phyloP scores from a whole-genome alignment of 2,888 invertebrate species.

The Apotomis capreana region DNA sequence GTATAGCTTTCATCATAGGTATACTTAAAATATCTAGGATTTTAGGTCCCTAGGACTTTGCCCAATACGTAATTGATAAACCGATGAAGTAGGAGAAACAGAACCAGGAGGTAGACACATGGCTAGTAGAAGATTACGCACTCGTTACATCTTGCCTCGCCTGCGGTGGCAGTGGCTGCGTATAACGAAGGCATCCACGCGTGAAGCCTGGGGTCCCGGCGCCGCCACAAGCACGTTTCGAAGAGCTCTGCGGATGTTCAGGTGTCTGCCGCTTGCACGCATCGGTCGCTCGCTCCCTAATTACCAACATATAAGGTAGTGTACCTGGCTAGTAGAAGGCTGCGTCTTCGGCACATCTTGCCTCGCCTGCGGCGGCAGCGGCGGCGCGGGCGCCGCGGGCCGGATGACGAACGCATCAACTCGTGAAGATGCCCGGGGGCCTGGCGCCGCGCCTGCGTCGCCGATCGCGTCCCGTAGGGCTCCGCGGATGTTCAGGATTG shows the following conservation, averaged over 20 bases:
- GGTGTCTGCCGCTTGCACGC: slow-evolving; percentile 65
- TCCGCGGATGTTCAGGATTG: slow-evolving; percentile 77
- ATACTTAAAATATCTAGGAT: too few species aligned
- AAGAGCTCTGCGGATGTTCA: slow-evolving; percentile 76
- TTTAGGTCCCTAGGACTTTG: too few species aligned
- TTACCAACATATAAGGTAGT: too few species aligned
- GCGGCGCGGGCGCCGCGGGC: slow-evolving; percentile 60
- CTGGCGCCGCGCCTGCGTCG: slow-evolving; percentile 74
- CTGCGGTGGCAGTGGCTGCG: slow-evolving; percentile 48
- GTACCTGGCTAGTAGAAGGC: slow-evolving; percentile 42
- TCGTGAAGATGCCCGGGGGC: slow-evolving; percentile 68
- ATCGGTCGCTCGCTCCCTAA: too few species aligned
- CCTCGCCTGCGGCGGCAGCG: slow-evolving; percentile 49
- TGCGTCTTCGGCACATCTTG: slow-evolving; percentile 53
- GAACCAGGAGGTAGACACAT: slow-evolving; percentile 5
- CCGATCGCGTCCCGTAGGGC: slow-evolving; percentile 76
- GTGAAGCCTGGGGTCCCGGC: slow-evolving; percentile 68
- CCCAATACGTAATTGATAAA: too few species aligned
- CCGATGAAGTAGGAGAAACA: too few species aligned
- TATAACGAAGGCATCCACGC: slow-evolving; percentile 76
- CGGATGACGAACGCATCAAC: slow-evolving; percentile 76
- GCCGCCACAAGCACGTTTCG: slow-evolving; percentile 76
- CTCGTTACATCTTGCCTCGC: slow-evolving; percentile 54
- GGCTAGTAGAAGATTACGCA: slow-evolving; percentile 46
- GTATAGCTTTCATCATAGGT: too few species aligned